Conservation (phyloP, 2,888 invertebrate genomes). For the Imbricaverruca yamaguchii region DNA sequence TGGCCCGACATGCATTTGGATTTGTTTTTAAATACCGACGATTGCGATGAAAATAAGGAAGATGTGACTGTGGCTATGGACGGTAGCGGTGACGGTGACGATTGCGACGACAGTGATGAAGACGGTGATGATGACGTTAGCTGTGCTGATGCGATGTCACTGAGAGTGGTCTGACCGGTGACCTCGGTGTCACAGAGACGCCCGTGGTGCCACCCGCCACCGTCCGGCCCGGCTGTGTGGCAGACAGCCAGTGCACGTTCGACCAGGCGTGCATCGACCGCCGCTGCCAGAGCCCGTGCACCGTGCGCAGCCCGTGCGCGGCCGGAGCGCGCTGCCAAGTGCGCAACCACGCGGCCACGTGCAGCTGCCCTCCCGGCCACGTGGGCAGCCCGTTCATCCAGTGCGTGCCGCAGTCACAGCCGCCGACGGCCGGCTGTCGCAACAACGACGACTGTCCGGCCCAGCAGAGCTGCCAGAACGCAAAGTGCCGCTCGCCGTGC, state of each 20-base stretch:
- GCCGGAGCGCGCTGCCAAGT: conserved; percentile 37
- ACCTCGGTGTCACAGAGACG: neutral
- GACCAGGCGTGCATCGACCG: conserved; percentile 75
- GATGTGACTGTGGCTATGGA: too few species aligned
- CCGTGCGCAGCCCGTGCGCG: conserved; percentile 37
- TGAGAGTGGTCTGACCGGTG: neutral
- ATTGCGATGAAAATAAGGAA: too few species aligned
- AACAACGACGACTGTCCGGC: conserved; percentile 67
- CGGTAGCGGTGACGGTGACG: too few species aligned
- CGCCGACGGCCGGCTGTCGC: conserved; percentile 56
- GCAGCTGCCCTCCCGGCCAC: conserved; percentile 71
- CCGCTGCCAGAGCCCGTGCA: conserved; percentile 55
- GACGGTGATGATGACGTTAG: too few species aligned
- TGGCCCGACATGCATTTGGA: too few species aligned
- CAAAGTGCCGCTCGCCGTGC: conserved; percentile 54
- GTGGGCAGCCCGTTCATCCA: conserved; percentile 38
- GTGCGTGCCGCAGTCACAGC: conserved; percentile 52
- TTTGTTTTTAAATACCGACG: too few species aligned
- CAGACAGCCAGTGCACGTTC: conserved; percentile 69
- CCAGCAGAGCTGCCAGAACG: conserved; percentile 67
- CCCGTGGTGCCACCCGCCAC: neutral
- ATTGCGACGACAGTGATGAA: too few species aligned
- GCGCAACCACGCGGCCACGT: conserved; percentile 71
- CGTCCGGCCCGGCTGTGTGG: conserved; percentile 62
- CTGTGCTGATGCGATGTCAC: too few species aligned